These are phyloP conservation scores for Equus przewalskii DNA, from an alignment of 2,113 vertebrate genomes.

Conservation along the genomic window DNA sequence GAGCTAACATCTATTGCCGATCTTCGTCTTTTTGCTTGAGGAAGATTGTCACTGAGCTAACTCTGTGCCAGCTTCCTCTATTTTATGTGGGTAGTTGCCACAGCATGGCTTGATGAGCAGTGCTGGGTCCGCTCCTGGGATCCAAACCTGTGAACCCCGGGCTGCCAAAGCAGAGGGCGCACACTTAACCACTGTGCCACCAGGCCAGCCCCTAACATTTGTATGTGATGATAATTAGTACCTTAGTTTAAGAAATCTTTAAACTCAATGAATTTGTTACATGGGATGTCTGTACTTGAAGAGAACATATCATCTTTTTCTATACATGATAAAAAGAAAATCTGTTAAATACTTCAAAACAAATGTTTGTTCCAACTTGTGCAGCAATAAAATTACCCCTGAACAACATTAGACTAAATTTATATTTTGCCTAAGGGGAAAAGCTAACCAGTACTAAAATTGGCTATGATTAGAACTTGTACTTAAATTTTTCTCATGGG, in stretches of 20 bases:
- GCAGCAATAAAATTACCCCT: not conserved
- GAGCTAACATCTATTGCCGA: too few relatives aligned
- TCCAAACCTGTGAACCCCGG: too few relatives aligned
- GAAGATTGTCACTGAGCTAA: too few relatives aligned
- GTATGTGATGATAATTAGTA: slow-evolving; percentile 13
- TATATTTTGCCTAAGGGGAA: slow-evolving; percentile 41
- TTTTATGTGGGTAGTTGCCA: too few relatives aligned
- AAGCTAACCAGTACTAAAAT: slow-evolving; percentile 36
- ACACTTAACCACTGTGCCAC: too few relatives aligned
- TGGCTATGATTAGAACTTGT: not conserved
- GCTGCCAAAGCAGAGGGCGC: too few relatives aligned
- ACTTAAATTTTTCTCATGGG: not conserved
- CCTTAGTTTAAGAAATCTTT: not conserved
- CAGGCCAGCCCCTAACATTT: not conserved
- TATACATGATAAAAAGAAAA: slow-evolving; percentile 27
- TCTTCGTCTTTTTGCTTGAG: too few relatives aligned
- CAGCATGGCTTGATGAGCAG: too few relatives aligned
- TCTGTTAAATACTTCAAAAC: slow-evolving; percentile 23
- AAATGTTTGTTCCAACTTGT: slow-evolving; percentile 28
- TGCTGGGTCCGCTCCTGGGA: too few relatives aligned
- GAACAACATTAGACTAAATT: slow-evolving; percentile 21
- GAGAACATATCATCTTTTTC: not conserved
- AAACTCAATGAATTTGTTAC: slow-evolving; percentile 9
- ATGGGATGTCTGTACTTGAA: not conserved
- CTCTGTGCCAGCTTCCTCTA: too few relatives aligned